Percentiles rank a stretch among this genome's conserved stretches.
phyloP scores from a whole-genome alignment of 2,888 invertebrate genomes.

The Lordiphosa andalusiaca region DNA sequence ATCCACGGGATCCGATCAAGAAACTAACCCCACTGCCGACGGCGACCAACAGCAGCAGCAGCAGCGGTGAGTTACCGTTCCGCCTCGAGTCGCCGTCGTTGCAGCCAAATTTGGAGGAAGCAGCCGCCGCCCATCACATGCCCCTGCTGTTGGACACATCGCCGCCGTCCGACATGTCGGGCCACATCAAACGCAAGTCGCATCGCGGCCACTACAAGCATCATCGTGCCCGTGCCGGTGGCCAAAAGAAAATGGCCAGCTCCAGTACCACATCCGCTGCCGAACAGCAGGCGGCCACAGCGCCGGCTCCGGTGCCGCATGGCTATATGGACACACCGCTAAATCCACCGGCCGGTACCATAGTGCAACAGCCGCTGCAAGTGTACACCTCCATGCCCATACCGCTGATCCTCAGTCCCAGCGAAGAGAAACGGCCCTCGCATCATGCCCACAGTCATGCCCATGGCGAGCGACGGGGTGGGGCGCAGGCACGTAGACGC shows the following conservation, averaged over 20 bases:
- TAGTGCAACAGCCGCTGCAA: slow-evolving; percentile 59
- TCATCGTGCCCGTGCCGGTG: slow-evolving; percentile 53
- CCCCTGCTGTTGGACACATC: slow-evolving; percentile 66
- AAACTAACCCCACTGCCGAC: slow-evolving; percentile 37
- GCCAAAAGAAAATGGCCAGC: slow-evolving; percentile 28
- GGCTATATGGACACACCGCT: slow-evolving; percentile 67
- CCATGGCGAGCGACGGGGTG: slow-evolving; percentile 52
- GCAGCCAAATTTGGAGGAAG: slow-evolving; percentile 32
- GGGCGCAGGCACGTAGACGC: slow-evolving; percentile 57
- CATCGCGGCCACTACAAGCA: slow-evolving; percentile 76
- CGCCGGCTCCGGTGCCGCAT: slow-evolving; percentile 33
- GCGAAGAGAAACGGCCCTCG: slow-evolving; percentile 70
- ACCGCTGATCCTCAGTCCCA: slow-evolving; percentile 74
- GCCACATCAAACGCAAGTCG: slow-evolving; percentile 62
- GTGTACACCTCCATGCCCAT: slow-evolving; percentile 77
- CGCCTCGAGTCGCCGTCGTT: slow-evolving; percentile 50
- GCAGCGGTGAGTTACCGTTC: slow-evolving; percentile 37
- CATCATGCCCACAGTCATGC: slow-evolving; percentile 65
- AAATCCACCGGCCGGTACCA: slow-evolving; percentile 69
- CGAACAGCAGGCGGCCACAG: slow-evolving; percentile 33
- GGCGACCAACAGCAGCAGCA: slow-evolving; percentile 31
- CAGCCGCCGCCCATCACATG: slow-evolving; percentile 38
- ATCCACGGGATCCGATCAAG: slow-evolving; percentile 59
- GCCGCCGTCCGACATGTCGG: slow-evolving; percentile 41
- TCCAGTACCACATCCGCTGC: slow-evolving; percentile 18